These are phyloP conservation scores for Gymnodraco acuticeps DNA, from an alignment of 2,797 vertebrate genomes.

Conservation along the genomic window DNA sequence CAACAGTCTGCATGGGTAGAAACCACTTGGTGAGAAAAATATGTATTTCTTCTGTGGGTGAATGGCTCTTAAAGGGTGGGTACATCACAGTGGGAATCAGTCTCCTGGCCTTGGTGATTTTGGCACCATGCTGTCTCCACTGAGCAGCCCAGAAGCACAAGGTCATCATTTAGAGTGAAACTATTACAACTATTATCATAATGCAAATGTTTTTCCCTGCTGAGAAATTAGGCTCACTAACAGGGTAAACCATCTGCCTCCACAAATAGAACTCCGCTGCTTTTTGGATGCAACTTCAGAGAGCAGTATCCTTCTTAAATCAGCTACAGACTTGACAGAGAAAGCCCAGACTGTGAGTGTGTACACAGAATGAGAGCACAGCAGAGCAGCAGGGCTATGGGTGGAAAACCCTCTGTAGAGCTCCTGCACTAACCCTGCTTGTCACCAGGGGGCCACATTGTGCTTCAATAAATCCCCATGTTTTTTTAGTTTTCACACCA, in stretches of 20 bases:
- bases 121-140: background rate
- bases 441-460: slow-evolving; percentile 79
- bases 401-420: slow-evolving; percentile 49
- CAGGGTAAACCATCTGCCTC: slow-evolving; percentile 50
- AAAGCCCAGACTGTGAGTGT: slow-evolving; percentile 60
- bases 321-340: slow-evolving; percentile 58
- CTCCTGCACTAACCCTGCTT: slow-evolving; percentile 21
- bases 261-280: slow-evolving; percentile 34
- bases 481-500: slow-evolving; percentile 18
- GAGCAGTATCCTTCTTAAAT: slow-evolving; percentile 53
- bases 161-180: slow-evolving; percentile 26
- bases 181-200: slow-evolving; percentile 33
- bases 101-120: slow-evolving; percentile 19
- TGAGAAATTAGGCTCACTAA: slow-evolving; percentile 38
- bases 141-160: slow-evolving; percentile 15
- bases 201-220: slow-evolving; percentile 37
- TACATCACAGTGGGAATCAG: slow-evolving; percentile 6
- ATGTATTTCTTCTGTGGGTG: background rate
- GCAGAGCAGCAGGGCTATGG: slow-evolving; percentile 21
- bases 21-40: background rate
- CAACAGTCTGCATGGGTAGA: background rate
- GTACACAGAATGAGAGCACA: slow-evolving; percentile 62
- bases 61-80: background rate
- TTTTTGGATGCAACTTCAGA: slow-evolving; percentile 30
- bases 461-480: slow-evolving; percentile 55